Conservation (phyloP, 2,888 invertebrate species). For the Calameuta pallipes region DNA sequence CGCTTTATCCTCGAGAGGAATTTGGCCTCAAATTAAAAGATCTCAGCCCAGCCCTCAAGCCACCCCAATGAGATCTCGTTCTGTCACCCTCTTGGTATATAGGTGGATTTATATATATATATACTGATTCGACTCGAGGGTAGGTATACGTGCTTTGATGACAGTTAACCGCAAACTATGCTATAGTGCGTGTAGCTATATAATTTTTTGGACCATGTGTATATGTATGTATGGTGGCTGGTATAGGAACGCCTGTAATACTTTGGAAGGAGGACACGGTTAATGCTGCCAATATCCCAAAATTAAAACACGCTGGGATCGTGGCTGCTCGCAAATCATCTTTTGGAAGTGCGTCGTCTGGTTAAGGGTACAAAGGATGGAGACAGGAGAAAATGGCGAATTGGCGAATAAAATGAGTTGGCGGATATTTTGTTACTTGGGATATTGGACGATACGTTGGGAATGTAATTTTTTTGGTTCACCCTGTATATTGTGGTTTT, state of each 20-base stretch:
- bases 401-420: neutral
- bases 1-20: conserved; percentile 60
- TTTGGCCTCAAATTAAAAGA: conserved; percentile 65
- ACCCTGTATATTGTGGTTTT: neutral
- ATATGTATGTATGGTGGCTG: neutral
- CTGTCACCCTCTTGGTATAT: neutral
- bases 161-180: neutral
- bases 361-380: conserved; percentile 32
- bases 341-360: conserved; percentile 31
- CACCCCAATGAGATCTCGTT: conserved; percentile 4
- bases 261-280: neutral
- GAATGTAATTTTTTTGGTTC: conserved; percentile 1
- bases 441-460: conserved; percentile 21
- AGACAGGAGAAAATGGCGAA: neutral
- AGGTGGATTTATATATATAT: neutral
- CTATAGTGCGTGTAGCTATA: neutral
- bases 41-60: conserved; percentile 45
- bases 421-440: neutral
- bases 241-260: neutral
- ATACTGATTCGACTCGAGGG: neutral
- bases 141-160: neutral
- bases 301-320: conserved; percentile 47
- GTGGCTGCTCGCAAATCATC: conserved; percentile 47
- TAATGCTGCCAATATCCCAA: conserved; percentile 50
- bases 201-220: neutral